Base-by-base conservation (phyloP, 2,888 invertebrate genomes). In the Pseudococcus viburni region DNA sequence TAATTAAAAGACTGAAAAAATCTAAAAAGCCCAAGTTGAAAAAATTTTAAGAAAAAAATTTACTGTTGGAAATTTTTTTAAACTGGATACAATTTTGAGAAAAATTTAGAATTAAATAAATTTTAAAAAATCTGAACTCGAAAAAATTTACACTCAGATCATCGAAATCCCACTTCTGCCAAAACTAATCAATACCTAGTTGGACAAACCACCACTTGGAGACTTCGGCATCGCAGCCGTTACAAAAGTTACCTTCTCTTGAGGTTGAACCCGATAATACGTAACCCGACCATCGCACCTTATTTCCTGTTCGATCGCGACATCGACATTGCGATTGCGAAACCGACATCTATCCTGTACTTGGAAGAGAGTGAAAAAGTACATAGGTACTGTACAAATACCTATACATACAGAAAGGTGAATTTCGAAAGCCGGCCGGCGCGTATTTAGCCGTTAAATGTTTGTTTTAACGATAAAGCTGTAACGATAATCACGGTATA, bases 391-490 rank as follows among this genome's bases (percentile, higher is more conserved):
- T 73, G 12, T 33, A 73, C 73, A 73, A 73, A 73, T 73, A 73
- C 73, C 17, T 51, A 51, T 12, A 15, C 11, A 51, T 12, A 51
- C 0, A 12, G 59, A 59, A 15, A 73, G 73, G 33, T 73, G 73
- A 33, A 73, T 73, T 73, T 73, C 73, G 73, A 73, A 73, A 73
- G 64, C 64, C 64, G 64, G 22, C 64, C 64, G 64, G 22, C 68
- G 26, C 68, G 73, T 73, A 73, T 73, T 73, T 73, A 73, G 33
- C 73, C 73, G 73, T 73, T 73, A 73, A 73, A 73, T 73, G 73
- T 73, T 73, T 73, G 73, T 73, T 73, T 73, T 73, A 73, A 73
- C 73, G 73, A 73, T 73, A 73, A 73, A 73, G 73, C 33, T 73
- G 33, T 33, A 39, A 64, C 73, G 73, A 73, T 73, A 73, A 73